Evolutionary conservation across 2,888 invertebrate species (phyloP), one percentile per base, ranked within the genome.

Genomic region (Eupithecia abbreviata): DNA sequence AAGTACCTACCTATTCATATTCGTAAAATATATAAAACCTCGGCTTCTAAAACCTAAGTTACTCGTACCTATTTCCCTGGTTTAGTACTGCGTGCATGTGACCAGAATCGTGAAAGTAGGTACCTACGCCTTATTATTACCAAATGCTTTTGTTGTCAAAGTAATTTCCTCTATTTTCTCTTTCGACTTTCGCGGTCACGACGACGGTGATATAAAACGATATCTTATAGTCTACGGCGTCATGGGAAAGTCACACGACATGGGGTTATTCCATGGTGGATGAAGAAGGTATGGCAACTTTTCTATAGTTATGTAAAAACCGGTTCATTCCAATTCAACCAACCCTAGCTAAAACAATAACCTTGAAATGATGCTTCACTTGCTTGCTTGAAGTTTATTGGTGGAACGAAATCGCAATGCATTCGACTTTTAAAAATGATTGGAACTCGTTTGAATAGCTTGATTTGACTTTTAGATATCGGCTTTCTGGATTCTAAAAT

Each of bases 241-340:
- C 80, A 86, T 86, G 87, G 82, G 86, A 87, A 87, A 86, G 83
- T 87, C 86, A 67, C 86, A 85, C 85, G 85, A 75, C 77, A 73
- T 62, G 72, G 76, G 77, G 73, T 77, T 77, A 76, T 73, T 72
- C 74, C 77, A 67, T 41, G 55, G 58, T 18, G 18, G 58, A 51
- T 51, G 51, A 58, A 47, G 47, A 9, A 9, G 10, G 18, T 12
- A 62, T 12, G 18, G 58, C 18, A 58, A 58, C 9, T 3, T 3
- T 55, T 3, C n/a, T 55, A 9, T 9, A 18, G 10, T 18, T 62
- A 62, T 51, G 7, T 18, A 73, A 18, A 43, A 77, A 73, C 66
- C 47, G 66, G 55, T 77, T 65, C 18, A n/a, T 58, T 58, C 58
- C 18, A 18, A 62, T 62, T 18, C 62, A 62, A 18, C 7, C 51